These are phyloP conservation scores for Chiridota heheva DNA, from an alignment of 35 echinoderm and acorn worm genomes.

Conservation along the genomic window DNA sequence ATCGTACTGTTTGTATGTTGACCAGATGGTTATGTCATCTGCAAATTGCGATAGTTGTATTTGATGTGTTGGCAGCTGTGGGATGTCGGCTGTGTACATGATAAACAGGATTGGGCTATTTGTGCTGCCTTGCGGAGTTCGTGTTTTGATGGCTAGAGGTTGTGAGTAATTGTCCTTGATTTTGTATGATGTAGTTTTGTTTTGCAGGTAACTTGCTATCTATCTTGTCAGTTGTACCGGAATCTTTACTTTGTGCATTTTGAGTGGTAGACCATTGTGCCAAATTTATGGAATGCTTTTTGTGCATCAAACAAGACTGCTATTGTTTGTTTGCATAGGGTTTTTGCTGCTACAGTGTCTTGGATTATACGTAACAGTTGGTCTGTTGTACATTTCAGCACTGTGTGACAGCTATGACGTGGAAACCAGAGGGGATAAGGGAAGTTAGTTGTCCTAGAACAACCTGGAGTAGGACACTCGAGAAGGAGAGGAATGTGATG, in stretches of 20 bases:
- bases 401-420: too few species aligned
- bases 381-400: slow-evolving; percentile 7
- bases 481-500: too few species aligned
- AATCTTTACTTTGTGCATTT: background rate
- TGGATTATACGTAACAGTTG: background rate
- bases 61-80: background rate
- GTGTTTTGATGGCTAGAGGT: background rate
- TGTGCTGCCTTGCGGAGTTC: slow-evolving; percentile 18
- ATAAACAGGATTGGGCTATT: slow-evolving; percentile 30
- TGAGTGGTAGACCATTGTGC: slow-evolving; percentile 19
- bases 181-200: background rate
- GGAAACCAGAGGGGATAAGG: too few species aligned
- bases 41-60: slow-evolving; percentile 20
- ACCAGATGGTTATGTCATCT: slow-evolving; percentile 24
- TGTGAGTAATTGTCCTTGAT: background rate
- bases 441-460: too few species aligned
- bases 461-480: too few species aligned
- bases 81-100: slow-evolving; percentile 7
- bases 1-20: background rate
- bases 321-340: background rate
- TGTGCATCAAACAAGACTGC: slow-evolving; percentile 29
- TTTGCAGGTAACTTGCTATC: background rate
- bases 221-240: background rate
- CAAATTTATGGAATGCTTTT: slow-evolving; percentile 22
- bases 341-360: background rate